Base-by-base conservation (phyloP, 2,888 invertebrate species). In the Leptinotarsa peninsularis region DNA sequence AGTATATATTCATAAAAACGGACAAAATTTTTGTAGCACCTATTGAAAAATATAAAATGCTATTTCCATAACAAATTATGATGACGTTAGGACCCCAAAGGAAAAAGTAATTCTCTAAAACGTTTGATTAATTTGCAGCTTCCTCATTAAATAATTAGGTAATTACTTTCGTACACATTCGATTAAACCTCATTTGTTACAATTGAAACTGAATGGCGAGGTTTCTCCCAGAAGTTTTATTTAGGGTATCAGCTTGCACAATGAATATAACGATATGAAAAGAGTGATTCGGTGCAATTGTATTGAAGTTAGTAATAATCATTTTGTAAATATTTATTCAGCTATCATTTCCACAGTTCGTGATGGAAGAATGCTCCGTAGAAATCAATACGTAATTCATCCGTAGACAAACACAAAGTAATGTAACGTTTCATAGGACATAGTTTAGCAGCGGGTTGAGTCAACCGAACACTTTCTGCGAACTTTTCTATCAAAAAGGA, bases 61-160 rank as follows among this genome's bases (percentile, higher is more conserved):
- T 1, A 21, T 13, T 54, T 18, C 21, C 23, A 58, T 27, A 58
- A 58, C 14, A 23, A 15, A 14, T 58, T 4, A 21, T 23, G 23
- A 21, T 23, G 10, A 58, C 27, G 14, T 18, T 58, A 21, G 23
- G 7, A 10, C 3, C 10, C 18, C 15, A 21, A 13, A 18, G 14
- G 63, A 54, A 13, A n/a, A 52, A 68, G 17, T 50, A 27, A 54
- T 23, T 17, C 2, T 27, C 10, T 52, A 1, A 27, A 68, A 68
- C 54, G 17, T 33, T 50, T 52, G 43, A 4, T 43, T 58, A 58
- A 58, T 60, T 58, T 4, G n/a, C 1, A 70, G 43, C 70, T 60
- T 70, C 70, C 70, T 70, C 70, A 49, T 70, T 27, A 58, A 4
- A 58, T 58, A 15, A 63, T 63, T 17, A 43, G 13, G n/a, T 17